Evolutionary conservation across 2,797 vertebrate genomes (phyloP).

Genomic region (Ciconia nigra): DNA sequence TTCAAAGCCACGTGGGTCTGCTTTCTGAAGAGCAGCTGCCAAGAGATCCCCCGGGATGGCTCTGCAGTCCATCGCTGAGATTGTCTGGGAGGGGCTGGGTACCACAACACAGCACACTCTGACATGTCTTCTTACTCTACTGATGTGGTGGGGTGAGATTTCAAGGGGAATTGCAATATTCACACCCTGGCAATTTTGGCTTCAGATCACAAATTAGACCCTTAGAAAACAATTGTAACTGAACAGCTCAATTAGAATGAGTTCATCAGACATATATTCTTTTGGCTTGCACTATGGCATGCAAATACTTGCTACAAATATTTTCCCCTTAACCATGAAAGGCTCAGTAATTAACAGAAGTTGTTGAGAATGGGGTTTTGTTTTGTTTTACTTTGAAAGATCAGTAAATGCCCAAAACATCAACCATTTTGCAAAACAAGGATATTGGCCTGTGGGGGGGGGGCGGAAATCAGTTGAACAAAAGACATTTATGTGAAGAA

Average conservation of each 20-base stretch:
- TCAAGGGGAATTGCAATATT: not conserved
- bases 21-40: not conserved
- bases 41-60: not conserved
- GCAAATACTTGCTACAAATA: not conserved
- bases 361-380: not conserved
- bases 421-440: not conserved
- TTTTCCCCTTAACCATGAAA: not conserved
- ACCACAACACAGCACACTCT: not conserved
- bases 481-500: not conserved
- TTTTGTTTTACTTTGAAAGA: not conserved
- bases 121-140: not conserved
- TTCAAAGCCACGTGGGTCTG: not conserved
- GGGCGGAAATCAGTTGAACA: not conserved
- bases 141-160: not conserved
- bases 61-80: not conserved
- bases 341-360: not conserved
- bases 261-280: not conserved
- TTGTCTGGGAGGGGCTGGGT: not conserved
- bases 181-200: not conserved
- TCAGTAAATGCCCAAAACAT: not conserved
- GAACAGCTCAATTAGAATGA: not conserved
- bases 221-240: not conserved
- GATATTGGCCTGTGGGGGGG: fast-evolving
- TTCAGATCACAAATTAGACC: not conserved
- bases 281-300: not conserved